phyloP scores from a whole-genome alignment of 2,797 vertebrate species.

The Xerus rutilus region DNA sequence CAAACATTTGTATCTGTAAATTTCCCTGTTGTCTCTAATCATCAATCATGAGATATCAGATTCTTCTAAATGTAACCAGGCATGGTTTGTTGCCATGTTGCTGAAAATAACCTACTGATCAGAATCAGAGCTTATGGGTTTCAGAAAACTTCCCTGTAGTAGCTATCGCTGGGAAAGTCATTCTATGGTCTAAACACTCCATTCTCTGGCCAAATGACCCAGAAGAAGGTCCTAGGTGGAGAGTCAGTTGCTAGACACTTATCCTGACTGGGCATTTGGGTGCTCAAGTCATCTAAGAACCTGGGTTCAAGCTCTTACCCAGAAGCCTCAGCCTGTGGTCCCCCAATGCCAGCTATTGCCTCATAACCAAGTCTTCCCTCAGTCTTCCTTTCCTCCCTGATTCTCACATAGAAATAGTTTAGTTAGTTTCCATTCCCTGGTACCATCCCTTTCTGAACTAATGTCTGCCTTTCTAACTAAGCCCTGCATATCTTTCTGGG shows the following conservation, averaged over 20 bases:
- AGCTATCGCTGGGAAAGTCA: not conserved
- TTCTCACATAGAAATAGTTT: not conserved
- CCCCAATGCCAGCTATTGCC: not conserved
- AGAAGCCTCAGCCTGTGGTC: not conserved
- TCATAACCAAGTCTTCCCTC: too few species aligned
- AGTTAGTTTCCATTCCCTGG: not conserved
- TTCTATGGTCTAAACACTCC: not conserved
- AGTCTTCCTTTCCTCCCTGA: too few species aligned
- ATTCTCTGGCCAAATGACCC: not conserved
- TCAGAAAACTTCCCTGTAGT: not conserved
- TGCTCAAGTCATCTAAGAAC: not conserved
- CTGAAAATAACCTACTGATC: not conserved
- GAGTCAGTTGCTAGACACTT: rapidly evolving
- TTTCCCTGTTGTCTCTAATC: slow-evolving; percentile 20
- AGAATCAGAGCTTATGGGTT: not conserved
- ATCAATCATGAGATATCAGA: not conserved
- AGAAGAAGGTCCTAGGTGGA: not conserved
- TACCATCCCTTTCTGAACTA: not conserved
- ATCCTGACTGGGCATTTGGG: not conserved
- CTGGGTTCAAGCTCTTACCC: not conserved
- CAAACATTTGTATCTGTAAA: not conserved
- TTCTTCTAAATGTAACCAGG: not conserved
- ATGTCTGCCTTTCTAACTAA: not conserved
- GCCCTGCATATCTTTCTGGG: not conserved
- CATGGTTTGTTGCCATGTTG: not conserved